These are phyloP conservation scores for Panurus biarmicus DNA, from an alignment of 2,113 vertebrate genomes.

Conservation along the genomic window DNA sequence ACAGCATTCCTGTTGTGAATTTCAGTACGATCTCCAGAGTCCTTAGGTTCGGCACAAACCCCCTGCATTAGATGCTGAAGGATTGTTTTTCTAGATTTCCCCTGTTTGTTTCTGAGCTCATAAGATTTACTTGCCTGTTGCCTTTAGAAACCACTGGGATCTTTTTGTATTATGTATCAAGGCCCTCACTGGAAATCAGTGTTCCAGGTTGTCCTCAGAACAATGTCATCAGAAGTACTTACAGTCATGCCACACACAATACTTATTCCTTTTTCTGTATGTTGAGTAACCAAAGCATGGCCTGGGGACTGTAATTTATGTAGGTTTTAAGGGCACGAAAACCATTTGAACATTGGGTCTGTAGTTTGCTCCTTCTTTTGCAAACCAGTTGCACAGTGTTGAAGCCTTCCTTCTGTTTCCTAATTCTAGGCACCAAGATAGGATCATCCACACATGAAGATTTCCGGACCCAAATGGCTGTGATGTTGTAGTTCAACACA, in stretches of 20 bases:
- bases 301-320: neutral
- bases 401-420: neutral
- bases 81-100: neutral
- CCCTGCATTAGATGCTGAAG: neutral
- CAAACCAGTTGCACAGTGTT: neutral
- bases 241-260: neutral
- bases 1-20: neutral
- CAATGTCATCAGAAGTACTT: neutral
- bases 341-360: neutral
- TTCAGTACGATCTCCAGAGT: neutral
- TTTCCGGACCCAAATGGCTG: neutral
- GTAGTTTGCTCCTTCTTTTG: neutral
- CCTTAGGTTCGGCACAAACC: neutral
- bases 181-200: neutral
- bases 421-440: neutral
- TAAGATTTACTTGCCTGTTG: neutral
- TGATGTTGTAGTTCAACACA: neutral
- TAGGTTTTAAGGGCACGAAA: neutral
- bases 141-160: neutral
- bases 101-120: neutral
- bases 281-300: neutral
- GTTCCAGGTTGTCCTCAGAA: neutral
- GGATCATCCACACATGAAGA: neutral
- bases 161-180: neutral
- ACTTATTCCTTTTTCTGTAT: neutral